phyloP scores from a whole-genome alignment of 2,113 vertebrate species.

The Anarrhichthys ocellatus region DNA sequence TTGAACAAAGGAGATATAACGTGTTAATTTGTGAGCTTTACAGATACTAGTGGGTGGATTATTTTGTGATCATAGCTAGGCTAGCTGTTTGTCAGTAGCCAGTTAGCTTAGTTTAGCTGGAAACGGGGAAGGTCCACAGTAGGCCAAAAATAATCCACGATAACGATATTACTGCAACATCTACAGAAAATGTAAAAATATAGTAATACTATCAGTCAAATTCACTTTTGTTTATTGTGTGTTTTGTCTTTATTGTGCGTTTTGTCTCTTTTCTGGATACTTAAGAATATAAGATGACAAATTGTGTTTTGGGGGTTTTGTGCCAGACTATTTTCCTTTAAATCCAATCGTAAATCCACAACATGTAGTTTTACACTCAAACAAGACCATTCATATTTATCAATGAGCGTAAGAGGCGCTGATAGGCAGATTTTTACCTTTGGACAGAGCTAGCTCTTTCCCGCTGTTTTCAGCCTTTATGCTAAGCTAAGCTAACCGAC shows the following conservation, averaged over 20 bases:
- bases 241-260: neutral
- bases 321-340: neutral
- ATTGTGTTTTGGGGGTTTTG: neutral
- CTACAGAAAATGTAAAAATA: neutral
- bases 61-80: neutral
- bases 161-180: neutral
- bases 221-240: neutral
- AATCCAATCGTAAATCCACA: neutral
- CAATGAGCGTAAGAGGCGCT: neutral
- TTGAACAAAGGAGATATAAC: neutral
- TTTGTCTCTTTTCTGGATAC: neutral
- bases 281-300: neutral
- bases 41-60: constrained; percentile 10
- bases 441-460: neutral
- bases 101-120: constrained; percentile 7
- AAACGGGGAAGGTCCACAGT: constrained; percentile 1
- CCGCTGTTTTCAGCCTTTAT: neutral
- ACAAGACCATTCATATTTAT: neutral
- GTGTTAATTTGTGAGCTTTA: neutral
- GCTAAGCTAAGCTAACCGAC: constrained; percentile 27
- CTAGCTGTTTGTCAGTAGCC: neutral
- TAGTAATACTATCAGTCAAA: neutral
- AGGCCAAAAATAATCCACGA: neutral
- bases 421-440: neutral
- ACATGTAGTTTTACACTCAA: neutral